Conservation (phyloP, 2,797 vertebrate genomes). For the Rhabdophis nuchalis region DNA sequence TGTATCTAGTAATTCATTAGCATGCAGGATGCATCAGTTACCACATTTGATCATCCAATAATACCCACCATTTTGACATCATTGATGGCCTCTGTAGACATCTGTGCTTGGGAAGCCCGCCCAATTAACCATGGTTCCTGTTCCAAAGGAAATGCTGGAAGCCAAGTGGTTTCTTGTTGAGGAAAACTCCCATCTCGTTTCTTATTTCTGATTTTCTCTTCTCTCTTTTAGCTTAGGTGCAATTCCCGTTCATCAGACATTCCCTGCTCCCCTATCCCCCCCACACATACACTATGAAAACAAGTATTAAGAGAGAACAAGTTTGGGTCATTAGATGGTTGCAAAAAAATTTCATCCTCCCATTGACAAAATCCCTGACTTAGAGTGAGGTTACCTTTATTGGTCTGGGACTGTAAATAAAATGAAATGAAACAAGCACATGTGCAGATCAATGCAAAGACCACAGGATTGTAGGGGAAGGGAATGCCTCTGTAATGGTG, state of each 20-base stretch:
- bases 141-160: background rate
- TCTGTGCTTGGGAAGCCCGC: background rate
- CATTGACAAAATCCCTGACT: background rate
- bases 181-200: background rate
- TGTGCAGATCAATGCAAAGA: background rate
- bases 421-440: background rate
- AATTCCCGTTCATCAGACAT: background rate
- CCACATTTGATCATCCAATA: background rate
- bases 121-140: background rate
- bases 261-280: background rate
- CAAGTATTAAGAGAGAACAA: background rate
- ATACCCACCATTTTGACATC: background rate
- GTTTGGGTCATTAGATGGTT: background rate
- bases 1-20: background rate
- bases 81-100: background rate
- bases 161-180: background rate
- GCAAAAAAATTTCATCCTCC: background rate
- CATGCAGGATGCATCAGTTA: background rate
- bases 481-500: background rate
- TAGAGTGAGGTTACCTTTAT: background rate
- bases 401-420: background rate
- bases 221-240: background rate
- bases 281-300: background rate
- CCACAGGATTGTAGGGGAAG: background rate
- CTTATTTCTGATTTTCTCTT: background rate